phyloP scores from a whole-genome alignment of 2,113 vertebrate species.

The Ondatra zibethicus region DNA sequence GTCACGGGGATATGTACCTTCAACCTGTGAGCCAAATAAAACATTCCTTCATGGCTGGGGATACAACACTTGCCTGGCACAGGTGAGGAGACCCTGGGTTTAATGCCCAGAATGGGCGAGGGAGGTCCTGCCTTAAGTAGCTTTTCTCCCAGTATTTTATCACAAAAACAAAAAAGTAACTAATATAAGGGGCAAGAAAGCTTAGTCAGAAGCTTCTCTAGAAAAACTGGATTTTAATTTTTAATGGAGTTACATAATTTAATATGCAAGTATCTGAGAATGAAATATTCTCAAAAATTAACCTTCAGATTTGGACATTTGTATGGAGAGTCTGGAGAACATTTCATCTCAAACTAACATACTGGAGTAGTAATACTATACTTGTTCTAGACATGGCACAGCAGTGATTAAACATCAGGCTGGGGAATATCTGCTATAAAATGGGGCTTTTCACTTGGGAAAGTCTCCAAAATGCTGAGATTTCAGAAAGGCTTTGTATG shows the following conservation, averaged over 20 bases:
- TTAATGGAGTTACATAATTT: constrained; percentile 3
- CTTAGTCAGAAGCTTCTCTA: neutral
- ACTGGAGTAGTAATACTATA: neutral
- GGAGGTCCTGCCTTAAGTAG: neutral
- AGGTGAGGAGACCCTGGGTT: neutral
- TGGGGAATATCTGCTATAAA: neutral
- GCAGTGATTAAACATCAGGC: neutral
- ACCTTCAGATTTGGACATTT: neutral
- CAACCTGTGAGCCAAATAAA: neutral
- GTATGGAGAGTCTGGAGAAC: neutral
- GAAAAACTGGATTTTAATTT: constrained; percentile 34
- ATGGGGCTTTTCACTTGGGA: neutral
- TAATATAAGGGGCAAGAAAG: neutral
- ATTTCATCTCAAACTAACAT: constrained; percentile 21
- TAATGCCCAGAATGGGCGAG: neutral
- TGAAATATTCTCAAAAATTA: constrained; percentile 27
- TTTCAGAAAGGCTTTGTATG: constrained; percentile 20
- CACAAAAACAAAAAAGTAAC: neutral
- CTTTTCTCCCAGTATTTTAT: neutral
- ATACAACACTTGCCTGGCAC: neutral
- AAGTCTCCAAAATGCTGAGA: neutral
- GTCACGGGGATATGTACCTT: neutral
- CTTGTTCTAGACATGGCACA: neutral
- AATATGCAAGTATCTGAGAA: neutral
- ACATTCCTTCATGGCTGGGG: neutral